Evolutionary conservation across 2,113 vertebrate species (phyloP).

Genomic region (Eidolon helvum): DNA sequence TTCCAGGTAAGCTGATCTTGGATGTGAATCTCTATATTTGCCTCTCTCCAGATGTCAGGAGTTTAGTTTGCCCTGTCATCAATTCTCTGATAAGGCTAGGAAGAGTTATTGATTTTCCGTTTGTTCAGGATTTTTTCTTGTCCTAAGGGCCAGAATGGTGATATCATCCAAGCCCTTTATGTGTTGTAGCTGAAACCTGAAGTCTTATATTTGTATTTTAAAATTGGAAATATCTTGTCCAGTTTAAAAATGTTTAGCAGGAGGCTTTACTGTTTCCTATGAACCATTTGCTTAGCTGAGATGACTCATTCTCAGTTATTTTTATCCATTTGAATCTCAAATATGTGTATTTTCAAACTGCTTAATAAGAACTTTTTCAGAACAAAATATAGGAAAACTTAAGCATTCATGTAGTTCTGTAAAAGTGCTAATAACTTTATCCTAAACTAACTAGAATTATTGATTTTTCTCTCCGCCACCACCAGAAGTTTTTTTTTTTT

Average conservation of each 20-base stretch:
- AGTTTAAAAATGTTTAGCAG: slow-evolving; percentile 69
- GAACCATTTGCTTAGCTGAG: slow-evolving; percentile 59
- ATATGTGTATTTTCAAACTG: slow-evolving; percentile 53
- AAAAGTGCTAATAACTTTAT: slow-evolving; percentile 47
- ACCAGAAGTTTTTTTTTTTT: background rate
- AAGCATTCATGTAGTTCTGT: slow-evolving; percentile 47
- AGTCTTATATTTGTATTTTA: slow-evolving; percentile 57
- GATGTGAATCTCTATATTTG: background rate
- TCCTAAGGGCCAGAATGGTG: background rate
- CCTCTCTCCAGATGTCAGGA: background rate
- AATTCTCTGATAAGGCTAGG: slow-evolving; percentile 19
- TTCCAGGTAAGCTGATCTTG: slow-evolving; percentile 36
- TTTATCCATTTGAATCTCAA: slow-evolving; percentile 68
- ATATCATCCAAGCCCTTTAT: background rate
- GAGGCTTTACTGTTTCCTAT: slow-evolving; percentile 54
- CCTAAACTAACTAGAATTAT: slow-evolving; percentile 18
- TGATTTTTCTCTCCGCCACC: background rate
- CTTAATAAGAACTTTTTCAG: slow-evolving; percentile 62
- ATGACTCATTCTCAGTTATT: slow-evolving; percentile 70
- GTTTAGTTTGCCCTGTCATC: background rate
- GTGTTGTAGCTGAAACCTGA: slow-evolving; percentile 51
- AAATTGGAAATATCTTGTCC: slow-evolving; percentile 65
- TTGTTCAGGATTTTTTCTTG: slow-evolving; percentile 4
- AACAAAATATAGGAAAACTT: slow-evolving; percentile 60
- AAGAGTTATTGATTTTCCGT: slow-evolving; percentile 36